Conservation (phyloP, 2,113 vertebrate species). For the Rhagologus leucostigma region DNA sequence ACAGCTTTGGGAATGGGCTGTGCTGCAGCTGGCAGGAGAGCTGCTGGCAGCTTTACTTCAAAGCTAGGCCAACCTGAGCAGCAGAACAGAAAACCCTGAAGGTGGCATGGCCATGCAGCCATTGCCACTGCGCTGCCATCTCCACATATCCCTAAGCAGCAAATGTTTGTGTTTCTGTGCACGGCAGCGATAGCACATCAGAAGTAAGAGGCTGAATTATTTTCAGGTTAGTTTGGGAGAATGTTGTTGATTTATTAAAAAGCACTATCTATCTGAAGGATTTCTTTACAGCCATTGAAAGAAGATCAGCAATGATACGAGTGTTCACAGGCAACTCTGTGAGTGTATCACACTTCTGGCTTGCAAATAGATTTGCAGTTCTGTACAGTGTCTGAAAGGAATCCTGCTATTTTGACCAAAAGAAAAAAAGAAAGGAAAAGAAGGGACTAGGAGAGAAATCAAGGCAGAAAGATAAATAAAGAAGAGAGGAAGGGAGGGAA, state of each 20-base stretch:
- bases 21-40: not conserved
- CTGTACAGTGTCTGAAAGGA: not conserved
- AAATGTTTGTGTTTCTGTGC: not conserved
- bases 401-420: not conserved
- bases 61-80: not conserved
- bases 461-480: not conserved
- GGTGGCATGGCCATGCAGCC: not conserved
- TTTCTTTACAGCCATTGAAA: not conserved
- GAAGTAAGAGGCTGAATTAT: not conserved
- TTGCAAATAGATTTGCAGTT: not conserved
- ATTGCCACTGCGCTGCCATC: not conserved
- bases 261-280: not conserved
- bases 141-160: rapidly evolving
- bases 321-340: not conserved
- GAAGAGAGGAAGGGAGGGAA: rapidly evolving
- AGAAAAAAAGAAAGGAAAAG: rapidly evolving
- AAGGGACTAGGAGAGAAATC: rapidly evolving
- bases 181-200: not conserved
- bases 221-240: not conserved
- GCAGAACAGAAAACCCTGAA: not conserved
- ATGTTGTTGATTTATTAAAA: not conserved
- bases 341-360: not conserved
- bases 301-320: not conserved
- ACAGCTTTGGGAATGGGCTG: not conserved
- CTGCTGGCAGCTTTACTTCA: not conserved